A percentile compares a stretch with the other conserved stretches of the same genome.
Evolutionary conservation across 2,888 invertebrate species (phyloP).

Genomic region (Tigriopus californicus): DNA sequence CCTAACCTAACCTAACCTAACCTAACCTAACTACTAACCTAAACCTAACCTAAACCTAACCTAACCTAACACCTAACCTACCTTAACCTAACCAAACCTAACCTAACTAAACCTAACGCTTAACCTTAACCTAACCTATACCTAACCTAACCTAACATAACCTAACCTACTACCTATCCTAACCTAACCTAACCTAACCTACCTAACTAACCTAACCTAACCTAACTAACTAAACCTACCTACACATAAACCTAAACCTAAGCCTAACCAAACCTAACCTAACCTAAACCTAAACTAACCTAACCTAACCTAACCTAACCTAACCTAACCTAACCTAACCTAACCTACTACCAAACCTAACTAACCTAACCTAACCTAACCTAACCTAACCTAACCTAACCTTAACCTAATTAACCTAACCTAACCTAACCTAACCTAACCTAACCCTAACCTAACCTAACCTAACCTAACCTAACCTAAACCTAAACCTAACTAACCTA

Average conservation of each 20-base stretch:
- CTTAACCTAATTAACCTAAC: slow-evolving; percentile 20
- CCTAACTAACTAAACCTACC: slow-evolving; percentile 15
- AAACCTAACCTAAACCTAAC: slow-evolving; percentile 20
- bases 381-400: slow-evolving; percentile 21
- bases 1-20: not conserved
- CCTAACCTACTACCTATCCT: slow-evolving; percentile 19
- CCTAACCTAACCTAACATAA: slow-evolving; percentile 20
- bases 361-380: slow-evolving; percentile 20
- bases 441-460: slow-evolving; percentile 18
- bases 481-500: slow-evolving; percentile 5
- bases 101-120: slow-evolving; percentile 16
- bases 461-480: slow-evolving; percentile 13
- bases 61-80: slow-evolving; percentile 19
- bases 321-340: slow-evolving; percentile 21
- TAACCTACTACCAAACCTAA: slow-evolving; percentile 15
- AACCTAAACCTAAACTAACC: slow-evolving; percentile 19
- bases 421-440: slow-evolving; percentile 20
- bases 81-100: slow-evolving; percentile 19
- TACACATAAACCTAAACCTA: slow-evolving; percentile 12
- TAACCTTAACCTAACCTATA: slow-evolving; percentile 19
- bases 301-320: slow-evolving; percentile 21
- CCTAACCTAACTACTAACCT: slow-evolving; percentile 18
- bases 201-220: slow-evolving; percentile 15
- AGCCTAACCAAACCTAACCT: slow-evolving; percentile 16
- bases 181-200: slow-evolving; percentile 19